Percentiles rank a stretch among this genome's conserved stretches.
These are phyloP conservation scores for Darevskia mixta DNA, from an alignment of 2,797 vertebrate genomes.

Conservation along the genomic window DNA sequence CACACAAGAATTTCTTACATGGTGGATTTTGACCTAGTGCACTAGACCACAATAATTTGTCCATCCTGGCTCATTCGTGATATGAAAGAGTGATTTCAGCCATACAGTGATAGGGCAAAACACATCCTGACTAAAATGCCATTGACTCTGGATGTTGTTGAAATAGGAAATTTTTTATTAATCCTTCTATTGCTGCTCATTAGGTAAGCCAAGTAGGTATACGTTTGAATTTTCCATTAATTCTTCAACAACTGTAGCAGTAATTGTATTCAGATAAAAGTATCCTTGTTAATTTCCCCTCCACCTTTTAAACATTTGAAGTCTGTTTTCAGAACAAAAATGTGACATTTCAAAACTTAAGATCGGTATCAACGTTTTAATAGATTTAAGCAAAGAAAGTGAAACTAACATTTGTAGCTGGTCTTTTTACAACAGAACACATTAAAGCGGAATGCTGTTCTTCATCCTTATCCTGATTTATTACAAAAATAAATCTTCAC, in stretches of 20 bases:
- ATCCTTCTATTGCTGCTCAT: not conserved
- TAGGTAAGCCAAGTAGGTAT: not conserved
- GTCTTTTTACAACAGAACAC: slow-evolving; percentile 53
- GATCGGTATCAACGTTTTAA: slow-evolving; percentile 55
- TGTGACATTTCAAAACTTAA: slow-evolving; percentile 34
- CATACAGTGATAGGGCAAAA: not conserved
- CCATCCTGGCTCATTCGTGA: not conserved
- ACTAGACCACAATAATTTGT: not conserved
- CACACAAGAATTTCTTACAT: not conserved
- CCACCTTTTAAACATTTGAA: not conserved
- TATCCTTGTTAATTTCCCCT: not conserved
- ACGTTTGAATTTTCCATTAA: not conserved
- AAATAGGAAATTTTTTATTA: not conserved
- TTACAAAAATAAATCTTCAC: slow-evolving; percentile 28
- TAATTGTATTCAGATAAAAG: slow-evolving; percentile 12
- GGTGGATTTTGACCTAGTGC: not conserved
- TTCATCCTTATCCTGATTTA: slow-evolving; percentile 46
- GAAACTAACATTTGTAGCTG: slow-evolving; percentile 58
- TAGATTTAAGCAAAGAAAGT: slow-evolving; percentile 45
- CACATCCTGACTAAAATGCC: not conserved
- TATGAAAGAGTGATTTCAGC: not conserved
- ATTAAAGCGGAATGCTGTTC: slow-evolving; percentile 18
- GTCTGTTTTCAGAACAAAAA: slow-evolving; percentile 44
- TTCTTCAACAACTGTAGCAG: not conserved
- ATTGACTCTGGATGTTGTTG: not conserved